Conservation (phyloP, 2,113 vertebrate species). For the Aphyosemion australe region DNA sequence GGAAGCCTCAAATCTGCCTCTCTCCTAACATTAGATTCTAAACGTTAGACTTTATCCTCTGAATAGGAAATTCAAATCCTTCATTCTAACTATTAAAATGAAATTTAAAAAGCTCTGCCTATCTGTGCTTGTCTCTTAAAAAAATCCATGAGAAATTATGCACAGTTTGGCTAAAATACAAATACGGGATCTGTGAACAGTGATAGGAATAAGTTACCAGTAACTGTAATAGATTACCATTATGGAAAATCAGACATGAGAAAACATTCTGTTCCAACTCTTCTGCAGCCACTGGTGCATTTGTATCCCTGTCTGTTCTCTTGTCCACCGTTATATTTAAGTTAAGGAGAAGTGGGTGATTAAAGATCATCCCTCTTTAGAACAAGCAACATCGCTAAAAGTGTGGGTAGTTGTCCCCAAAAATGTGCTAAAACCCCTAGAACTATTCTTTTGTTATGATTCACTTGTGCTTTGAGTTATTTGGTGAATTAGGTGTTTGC, state of each 20-base stretch:
- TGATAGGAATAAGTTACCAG: conserved; percentile 38
- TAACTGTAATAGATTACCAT: conserved; percentile 35
- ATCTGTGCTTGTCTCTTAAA: conserved; percentile 48
- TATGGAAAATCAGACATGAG: conserved; percentile 29
- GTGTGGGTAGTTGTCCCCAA: too few relatives aligned
- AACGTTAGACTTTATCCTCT: conserved; percentile 46
- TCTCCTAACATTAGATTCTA: conserved; percentile 17
- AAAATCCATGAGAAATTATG: conserved; percentile 13
- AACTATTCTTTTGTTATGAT: too few relatives aligned
- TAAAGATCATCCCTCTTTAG: too few relatives aligned
- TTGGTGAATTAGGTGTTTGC: too few relatives aligned
- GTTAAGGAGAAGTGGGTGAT: not conserved
- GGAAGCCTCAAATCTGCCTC: conserved; percentile 34
- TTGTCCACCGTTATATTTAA: conserved; percentile 2
- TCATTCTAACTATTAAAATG: conserved; percentile 21
- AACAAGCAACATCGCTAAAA: too few relatives aligned
- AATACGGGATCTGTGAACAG: conserved; percentile 43
- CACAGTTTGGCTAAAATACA: conserved; percentile 37
- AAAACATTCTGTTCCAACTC: conserved; percentile 19
- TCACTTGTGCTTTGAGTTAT: too few relatives aligned
- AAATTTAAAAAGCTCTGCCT: conserved; percentile 25
- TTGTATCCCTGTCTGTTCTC: conserved; percentile 46
- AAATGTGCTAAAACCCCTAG: too few relatives aligned
- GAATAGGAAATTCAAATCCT: conserved; percentile 44
- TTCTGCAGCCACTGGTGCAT: conserved; percentile 14